A percentile compares a stretch with the other conserved stretches of the same genome.
phyloP scores from a whole-genome alignment of 1,140 invertebrate species.

The Tetraneura akinire region DNA sequence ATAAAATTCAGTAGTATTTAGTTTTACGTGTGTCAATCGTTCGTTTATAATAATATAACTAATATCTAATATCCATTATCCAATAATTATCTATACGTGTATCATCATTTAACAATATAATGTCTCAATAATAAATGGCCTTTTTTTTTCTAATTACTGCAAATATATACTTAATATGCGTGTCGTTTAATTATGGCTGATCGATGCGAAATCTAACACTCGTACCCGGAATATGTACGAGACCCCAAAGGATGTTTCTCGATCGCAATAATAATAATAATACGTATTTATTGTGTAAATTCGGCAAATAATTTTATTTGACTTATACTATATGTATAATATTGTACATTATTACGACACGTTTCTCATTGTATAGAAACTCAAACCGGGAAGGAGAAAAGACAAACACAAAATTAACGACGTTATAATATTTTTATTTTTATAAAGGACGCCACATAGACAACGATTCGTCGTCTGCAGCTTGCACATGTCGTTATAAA shows the following conservation, averaged over 20 bases:
- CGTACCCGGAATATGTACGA: background rate
- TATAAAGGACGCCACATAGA: background rate
- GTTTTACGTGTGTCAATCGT: no score
- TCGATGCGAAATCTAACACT: background rate
- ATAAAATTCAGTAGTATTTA: no score
- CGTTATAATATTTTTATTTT: background rate
- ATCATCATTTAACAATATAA: no score
- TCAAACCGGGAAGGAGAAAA: background rate
- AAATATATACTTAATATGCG: no score
- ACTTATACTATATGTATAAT: background rate
- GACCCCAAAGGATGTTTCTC: background rate
- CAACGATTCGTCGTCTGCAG: background rate
- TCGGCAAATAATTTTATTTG: background rate
- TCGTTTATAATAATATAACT: no score
- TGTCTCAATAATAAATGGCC: no score
- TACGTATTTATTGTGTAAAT: conserved; percentile 1
- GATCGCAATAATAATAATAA: conserved; percentile 10
- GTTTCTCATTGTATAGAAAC: no score
- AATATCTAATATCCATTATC: no score
- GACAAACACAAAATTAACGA: background rate
- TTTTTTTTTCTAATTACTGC: no score
- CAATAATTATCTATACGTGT: no score
- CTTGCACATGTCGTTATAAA: no score
- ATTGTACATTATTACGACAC: background rate
- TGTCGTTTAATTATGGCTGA: background rate